phyloP scores from a whole-genome alignment of 2,113 vertebrate species.

The Sigmodon hispidus region DNA sequence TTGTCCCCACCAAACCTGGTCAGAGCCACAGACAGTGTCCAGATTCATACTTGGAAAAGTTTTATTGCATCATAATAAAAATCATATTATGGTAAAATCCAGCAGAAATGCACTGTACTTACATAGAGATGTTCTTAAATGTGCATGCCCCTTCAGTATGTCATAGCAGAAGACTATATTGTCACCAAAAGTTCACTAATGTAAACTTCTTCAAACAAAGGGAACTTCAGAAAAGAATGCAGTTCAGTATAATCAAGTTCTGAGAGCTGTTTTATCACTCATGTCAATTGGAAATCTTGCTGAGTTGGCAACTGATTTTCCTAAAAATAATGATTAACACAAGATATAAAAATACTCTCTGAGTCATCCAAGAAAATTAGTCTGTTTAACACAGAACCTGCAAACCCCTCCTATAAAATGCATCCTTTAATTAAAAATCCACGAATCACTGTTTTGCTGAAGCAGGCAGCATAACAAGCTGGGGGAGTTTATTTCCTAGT shows the following conservation, averaged over 20 bases:
- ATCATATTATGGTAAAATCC: not conserved
- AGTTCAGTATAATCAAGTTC: not conserved
- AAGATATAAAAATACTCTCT: conserved; percentile 45
- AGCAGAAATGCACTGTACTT: not conserved
- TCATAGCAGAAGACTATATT: not conserved
- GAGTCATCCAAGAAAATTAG: conserved; percentile 70
- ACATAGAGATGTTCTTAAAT: not conserved
- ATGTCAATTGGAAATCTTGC: conserved; percentile 36
- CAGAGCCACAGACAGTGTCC: not conserved
- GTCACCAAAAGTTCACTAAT: not conserved
- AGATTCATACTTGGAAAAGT: not conserved
- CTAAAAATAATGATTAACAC: conserved; percentile 55
- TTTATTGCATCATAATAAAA: not conserved
- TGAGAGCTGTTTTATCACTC: conserved; percentile 26
- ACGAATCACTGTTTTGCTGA: conserved; percentile 46
- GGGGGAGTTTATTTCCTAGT: not conserved
- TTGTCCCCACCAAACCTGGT: not conserved
- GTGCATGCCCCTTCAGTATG: not conserved
- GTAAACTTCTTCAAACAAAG: not conserved
- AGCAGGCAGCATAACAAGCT: conserved; percentile 35
- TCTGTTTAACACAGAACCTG: conserved; percentile 44
- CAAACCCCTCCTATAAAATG: not conserved
- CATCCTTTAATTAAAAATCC: conserved; percentile 65
- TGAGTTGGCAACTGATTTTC: conserved; percentile 60
- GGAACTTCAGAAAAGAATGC: not conserved